Conservation (phyloP, 2,797 vertebrate species). For the Eupleurogrammus muticus region DNA sequence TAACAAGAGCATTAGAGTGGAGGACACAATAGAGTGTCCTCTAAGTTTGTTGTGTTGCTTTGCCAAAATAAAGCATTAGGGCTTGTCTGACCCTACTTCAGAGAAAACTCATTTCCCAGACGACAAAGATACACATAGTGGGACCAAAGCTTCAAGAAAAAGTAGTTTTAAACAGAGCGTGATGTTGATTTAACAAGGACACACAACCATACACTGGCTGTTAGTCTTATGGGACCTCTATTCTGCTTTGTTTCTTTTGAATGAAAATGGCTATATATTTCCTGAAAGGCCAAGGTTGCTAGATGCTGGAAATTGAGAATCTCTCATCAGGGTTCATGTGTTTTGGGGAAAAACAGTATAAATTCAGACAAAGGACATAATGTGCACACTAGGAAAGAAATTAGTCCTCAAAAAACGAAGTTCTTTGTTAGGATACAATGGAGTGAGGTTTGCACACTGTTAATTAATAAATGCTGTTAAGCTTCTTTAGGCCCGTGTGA, state of each 20-base stretch:
- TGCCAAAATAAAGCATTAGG: conserved; percentile 76
- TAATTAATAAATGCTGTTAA: too few relatives aligned
- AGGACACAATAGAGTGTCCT: conserved; percentile 78
- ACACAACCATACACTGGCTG: conserved; percentile 61
- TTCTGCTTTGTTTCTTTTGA: conserved; percentile 56
- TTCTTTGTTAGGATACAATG: too few relatives aligned
- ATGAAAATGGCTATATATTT: conserved; percentile 71
- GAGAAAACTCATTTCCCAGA: conserved; percentile 55
- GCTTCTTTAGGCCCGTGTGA: too few relatives aligned
- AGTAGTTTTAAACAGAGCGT: conserved; percentile 51
- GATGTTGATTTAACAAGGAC: conserved; percentile 64
- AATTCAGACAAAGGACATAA: neutral
- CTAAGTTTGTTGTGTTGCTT: conserved; percentile 66
- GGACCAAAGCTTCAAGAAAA: conserved; percentile 40
- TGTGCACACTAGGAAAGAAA: too few relatives aligned
- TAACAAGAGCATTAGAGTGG: conserved; percentile 81
- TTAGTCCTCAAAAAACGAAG: too few relatives aligned
- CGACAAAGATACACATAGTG: conserved; percentile 40
- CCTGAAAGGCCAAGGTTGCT: conserved; percentile 57
- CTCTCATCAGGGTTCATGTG: conserved; percentile 49
- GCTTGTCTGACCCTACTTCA: conserved; percentile 53
- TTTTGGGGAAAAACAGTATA: conserved; percentile 20
- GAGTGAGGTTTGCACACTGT: too few relatives aligned
- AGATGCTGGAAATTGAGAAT: conserved; percentile 72
- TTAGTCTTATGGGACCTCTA: conserved; percentile 60